Evolutionary conservation across 2,888 invertebrate genomes (phyloP), one percentile per base, ranked within the genome.

Genomic region (Orchesellides sinensis): DNA sequence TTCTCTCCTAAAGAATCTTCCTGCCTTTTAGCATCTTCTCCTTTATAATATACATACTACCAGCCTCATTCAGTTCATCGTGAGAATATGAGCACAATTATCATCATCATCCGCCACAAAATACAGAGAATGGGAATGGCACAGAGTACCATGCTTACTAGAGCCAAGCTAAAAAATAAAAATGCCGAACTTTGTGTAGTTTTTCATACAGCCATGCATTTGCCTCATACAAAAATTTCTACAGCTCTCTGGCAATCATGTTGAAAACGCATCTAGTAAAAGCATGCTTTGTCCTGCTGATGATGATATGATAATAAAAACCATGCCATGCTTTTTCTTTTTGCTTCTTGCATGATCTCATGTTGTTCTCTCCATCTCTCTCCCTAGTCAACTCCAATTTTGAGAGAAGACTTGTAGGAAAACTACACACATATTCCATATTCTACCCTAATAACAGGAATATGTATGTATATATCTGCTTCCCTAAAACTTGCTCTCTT

Each of bases 251-350:
- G 25, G n/a, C n/a, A n/a, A n/a, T n/a, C n/a, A n/a, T n/a, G n/a
- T n/a, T n/a, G n/a, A n/a, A 47, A 25, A 61, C 40, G 52, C 29
- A 23, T 65, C 21, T 35, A 54, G 65, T 65, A 74, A 74, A 65
- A 74, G 63, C 73, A 73, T 49, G 74, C 54, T 73, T 74, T 74
- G 74, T 65, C 27, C 74, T 74, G 65, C 45, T 25, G 40, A 70
- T 35, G 54, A 54, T 27, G 29, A 45, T 19, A 72, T 54, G 59
- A 27, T 40, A 17, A 74, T 23, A 49, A 63, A 23, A 32, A 32
- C 23, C 65, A 74, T 54, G 49, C 65, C 54, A 63, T 54, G 65
- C 73, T 73, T 63, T 23, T 21, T 21, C 10, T 52, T 5, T 21
- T n/a, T 52, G 32, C n/a, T n/a, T n/a, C n/a, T n/a, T n/a, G n/a